phyloP scores from a whole-genome alignment of 2,113 vertebrate genomes.

The Nycticryphes semicollaris region DNA sequence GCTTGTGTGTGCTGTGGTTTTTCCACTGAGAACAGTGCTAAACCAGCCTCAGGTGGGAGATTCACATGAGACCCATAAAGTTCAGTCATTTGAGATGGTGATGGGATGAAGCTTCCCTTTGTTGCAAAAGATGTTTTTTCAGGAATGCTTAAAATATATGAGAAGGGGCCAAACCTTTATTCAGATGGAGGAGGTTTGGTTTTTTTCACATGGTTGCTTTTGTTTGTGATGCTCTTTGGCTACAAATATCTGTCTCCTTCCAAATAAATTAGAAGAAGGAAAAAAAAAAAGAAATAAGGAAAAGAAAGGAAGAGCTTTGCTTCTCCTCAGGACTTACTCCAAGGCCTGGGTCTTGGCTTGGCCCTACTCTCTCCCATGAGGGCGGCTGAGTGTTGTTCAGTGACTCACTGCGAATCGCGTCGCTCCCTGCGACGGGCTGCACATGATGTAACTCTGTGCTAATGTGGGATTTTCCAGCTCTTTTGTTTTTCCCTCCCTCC shows the following conservation, averaged over 20 bases:
- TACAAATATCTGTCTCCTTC: not conserved
- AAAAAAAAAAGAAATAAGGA: not conserved
- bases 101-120: not conserved
- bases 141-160: not conserved
- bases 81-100: not conserved
- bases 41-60: not conserved
- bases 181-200: not conserved
- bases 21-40: not conserved
- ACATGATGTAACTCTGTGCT: conserved; percentile 43
- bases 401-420: conserved; percentile 51
- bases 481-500: conserved; percentile 61
- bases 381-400: not conserved
- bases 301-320: not conserved
- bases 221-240: not conserved
- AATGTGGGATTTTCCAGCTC: conserved; percentile 77
- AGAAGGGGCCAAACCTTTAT: not conserved
- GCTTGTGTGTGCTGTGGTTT: not conserved
- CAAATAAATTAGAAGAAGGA: not conserved
- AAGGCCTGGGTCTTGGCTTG: not conserved
- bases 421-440: not conserved
- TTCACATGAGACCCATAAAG: not conserved
- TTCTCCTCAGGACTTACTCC: not conserved
- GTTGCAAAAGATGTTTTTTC: not conserved
- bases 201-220: not conserved
- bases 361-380: not conserved